Conservation (phyloP, 2,113 vertebrate genomes). For the Nothobranchius furzeri region DNA sequence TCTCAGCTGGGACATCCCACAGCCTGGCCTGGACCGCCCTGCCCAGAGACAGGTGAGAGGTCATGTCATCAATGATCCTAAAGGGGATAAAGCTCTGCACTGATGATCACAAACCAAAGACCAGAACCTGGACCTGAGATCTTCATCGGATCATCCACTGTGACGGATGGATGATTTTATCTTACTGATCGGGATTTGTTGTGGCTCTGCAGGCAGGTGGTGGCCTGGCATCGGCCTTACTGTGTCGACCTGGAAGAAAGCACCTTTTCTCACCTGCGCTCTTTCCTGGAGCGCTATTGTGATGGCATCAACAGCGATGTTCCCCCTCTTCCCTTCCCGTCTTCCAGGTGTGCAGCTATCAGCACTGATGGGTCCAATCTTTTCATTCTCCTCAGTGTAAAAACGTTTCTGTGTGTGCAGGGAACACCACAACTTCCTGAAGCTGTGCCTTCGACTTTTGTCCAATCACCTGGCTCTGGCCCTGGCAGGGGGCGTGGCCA, state of each 20-base stretch:
- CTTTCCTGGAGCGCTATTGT: conserved; percentile 95
- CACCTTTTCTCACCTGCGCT: conserved; percentile 94
- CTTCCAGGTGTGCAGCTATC: conserved; percentile 79
- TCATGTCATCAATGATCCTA: not conserved
- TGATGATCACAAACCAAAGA: too few species aligned
- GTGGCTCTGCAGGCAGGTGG: conserved; percentile 85
- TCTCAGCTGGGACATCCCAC: conserved; percentile 95
- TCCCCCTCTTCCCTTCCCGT: conserved; percentile 93
- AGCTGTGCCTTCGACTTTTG: conserved; percentile 92
- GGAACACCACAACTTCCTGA: conserved; percentile 96
- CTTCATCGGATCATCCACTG: too few species aligned
- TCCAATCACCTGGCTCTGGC: conserved; percentile 98
- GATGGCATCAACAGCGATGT: conserved; percentile 94
- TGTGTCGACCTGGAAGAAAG: conserved; percentile 98
- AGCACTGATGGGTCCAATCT: not conserved
- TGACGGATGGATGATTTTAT: too few species aligned
- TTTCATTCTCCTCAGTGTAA: not conserved
- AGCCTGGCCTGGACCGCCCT: conserved; percentile 98
- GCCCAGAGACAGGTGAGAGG: conserved; percentile 90
- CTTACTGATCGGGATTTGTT: too few species aligned
- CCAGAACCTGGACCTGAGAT: too few species aligned
- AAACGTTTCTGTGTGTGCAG: conserved; percentile 64
- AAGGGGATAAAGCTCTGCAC: too few species aligned
- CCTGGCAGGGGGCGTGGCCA: conserved; percentile 94
- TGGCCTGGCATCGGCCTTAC: conserved; percentile 97